Evolutionary conservation across 2,113 vertebrate species (phyloP).

Genomic region (Balaeniceps rex): DNA sequence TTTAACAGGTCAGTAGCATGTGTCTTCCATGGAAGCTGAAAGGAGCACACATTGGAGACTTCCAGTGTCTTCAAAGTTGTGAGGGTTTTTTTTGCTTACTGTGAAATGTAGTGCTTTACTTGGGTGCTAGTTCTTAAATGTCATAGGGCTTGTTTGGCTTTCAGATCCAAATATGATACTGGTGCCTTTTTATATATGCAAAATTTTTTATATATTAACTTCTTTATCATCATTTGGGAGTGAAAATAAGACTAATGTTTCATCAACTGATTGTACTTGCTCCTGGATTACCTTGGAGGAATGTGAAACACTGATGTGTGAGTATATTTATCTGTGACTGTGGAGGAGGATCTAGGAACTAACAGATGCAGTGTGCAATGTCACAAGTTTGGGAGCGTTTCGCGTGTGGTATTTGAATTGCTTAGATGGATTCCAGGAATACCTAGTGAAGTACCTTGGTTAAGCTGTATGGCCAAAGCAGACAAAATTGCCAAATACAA

Average conservation of each 20-base stretch:
- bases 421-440: background rate
- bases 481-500: background rate
- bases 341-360: background rate
- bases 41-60: background rate
- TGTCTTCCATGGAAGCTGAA: background rate
- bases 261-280: background rate
- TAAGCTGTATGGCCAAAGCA: background rate
- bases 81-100: background rate
- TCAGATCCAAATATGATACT: background rate
- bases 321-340: background rate
- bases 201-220: background rate
- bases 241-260: background rate
- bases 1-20: background rate
- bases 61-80: background rate
- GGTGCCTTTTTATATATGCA: background rate
- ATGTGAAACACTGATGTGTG: background rate
- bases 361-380: background rate
- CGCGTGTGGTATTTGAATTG: background rate
- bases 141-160: background rate
- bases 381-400: background rate
- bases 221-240: background rate
- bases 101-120: background rate
- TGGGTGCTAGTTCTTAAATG: background rate
- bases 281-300: background rate
- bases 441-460: background rate